Base-by-base conservation (phyloP, 2,797 vertebrate species). In the Brachyrhaphis roseni region DNA sequence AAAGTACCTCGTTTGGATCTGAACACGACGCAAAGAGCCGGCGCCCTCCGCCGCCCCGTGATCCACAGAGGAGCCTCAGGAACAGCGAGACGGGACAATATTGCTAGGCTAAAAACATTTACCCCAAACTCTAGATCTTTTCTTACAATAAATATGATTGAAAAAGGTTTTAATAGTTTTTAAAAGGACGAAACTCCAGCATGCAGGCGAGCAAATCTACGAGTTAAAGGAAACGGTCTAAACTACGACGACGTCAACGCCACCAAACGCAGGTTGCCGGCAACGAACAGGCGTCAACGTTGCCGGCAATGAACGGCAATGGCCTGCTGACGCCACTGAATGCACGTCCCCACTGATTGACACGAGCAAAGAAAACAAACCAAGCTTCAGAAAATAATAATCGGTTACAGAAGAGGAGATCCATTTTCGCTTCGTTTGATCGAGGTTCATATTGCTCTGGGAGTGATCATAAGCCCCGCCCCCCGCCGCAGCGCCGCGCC, bases 271-370 rank as follows among this genome's bases (percentile, higher is more conserved):
- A 49, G 47, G 47, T 7, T 2, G 47, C 7, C 18, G 18, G 1
- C 47, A 7, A 20, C 47, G 47, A 20, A 49, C 16, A 20, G 47
- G 47, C 16, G 47, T 20, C 47, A 20, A 49, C 47, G 18, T 49
- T 49, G 16, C 47, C 47, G 18, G 47, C 47, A 49, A 49, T 18
- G 46, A 16, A 18, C 47, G 16, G 16, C 47, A 6, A 49, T 6
- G 16, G 16, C 18, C 47, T 20, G 47, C 16, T 7, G 47, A 49
- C 23, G 20, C 51, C 51, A 10, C 51, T 10, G 51, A 53, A 53
- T 98, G 98, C 97, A 98, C 97, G 96, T 96, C 96, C 97, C 97
- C 97, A 97, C 96, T 98, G 98, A 98, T 98, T 98, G 98, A 98
- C 97, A 98, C 97, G 96, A 97, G 97, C 95, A 95, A 91, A 81